Base-by-base conservation (phyloP, 2,113 vertebrate species). In the Myotis lucifugus region DNA sequence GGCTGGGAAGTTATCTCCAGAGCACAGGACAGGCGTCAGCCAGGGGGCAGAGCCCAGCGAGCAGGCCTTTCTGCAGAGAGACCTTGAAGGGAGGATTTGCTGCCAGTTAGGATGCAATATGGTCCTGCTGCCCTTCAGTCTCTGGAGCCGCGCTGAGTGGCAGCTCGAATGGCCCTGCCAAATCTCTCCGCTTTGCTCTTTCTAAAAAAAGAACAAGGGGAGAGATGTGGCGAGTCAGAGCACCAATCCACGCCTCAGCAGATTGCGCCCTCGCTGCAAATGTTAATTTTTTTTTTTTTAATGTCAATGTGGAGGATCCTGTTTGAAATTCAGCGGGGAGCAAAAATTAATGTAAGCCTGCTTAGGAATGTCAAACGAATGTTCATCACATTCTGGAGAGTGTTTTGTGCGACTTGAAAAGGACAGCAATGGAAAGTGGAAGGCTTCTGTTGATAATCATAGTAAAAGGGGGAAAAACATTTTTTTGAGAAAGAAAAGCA, bases 131-230 rank as follows among this genome's bases (percentile, higher is more conserved):
- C 88, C 92, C 76, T 96, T 87, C 93, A 67, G 96, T 85, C 93
- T 96, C 96, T 15, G 0, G 81, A 96, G 96, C 96, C 50, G 40
- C 88, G 96, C 93, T 85, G 70, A 97, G 66, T 67, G 61, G 93
- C 96, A 96, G 92, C 52, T 27, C 93, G 90, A 95, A 98, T 94
- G 93, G 79, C 88, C 82, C 73, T 94, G 95, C 91, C 97, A 98
- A 98, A 95, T 90, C 79, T 79, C 91, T 97, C 96, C 10, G 40
- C 90, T 93, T 94, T 95, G 50, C 81, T 97, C 91, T 95, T 97
- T 96, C 96, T 96, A 96, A 92, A 96, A 98, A 98, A 97, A 97
- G 94, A 96, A 90, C 79, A 69, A 94, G 78, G 64, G 61, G 70
- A 93, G 72, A 86, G 74, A 77, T 91, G 92, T 85, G 89, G 9